These are phyloP conservation scores for Halcyon smyrnensis DNA, from an alignment of 2,797 vertebrate genomes.

Conservation along the genomic window DNA sequence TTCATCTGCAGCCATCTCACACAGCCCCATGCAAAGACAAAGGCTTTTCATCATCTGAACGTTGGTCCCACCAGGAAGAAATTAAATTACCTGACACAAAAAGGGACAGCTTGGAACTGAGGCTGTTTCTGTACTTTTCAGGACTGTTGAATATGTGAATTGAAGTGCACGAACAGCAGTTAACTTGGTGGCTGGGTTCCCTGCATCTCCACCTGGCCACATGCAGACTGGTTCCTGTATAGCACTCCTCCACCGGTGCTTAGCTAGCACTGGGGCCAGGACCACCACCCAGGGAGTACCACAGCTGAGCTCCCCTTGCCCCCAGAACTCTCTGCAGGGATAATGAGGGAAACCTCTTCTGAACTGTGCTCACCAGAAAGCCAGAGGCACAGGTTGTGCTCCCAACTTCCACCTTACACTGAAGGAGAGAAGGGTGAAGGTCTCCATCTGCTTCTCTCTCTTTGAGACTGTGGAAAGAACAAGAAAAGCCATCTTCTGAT, in stretches of 20 bases:
- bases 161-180: slow-evolving; percentile 42
- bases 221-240: background rate
- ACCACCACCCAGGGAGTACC: background rate
- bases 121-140: slow-evolving; percentile 48
- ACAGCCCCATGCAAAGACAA: slow-evolving; percentile 72
- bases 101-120: slow-evolving; percentile 61
- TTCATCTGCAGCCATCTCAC: slow-evolving; percentile 68
- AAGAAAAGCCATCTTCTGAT: background rate
- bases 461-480: background rate
- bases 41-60: slow-evolving; percentile 76
- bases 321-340: background rate
- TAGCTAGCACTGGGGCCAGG: background rate
- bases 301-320: background rate
- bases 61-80: slow-evolving; percentile 66
- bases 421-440: background rate
- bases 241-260: background rate
- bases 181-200: slow-evolving; percentile 28
- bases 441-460: background rate
- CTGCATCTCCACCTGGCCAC: background rate
- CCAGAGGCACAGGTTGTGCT: background rate
- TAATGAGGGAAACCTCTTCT: background rate
- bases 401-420: rapidly evolving
- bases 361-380: background rate
- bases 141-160: slow-evolving; percentile 37
- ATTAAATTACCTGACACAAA: slow-evolving; percentile 69